Conservation (phyloP, 2,888 invertebrate species). For the Chrysolina americana region DNA sequence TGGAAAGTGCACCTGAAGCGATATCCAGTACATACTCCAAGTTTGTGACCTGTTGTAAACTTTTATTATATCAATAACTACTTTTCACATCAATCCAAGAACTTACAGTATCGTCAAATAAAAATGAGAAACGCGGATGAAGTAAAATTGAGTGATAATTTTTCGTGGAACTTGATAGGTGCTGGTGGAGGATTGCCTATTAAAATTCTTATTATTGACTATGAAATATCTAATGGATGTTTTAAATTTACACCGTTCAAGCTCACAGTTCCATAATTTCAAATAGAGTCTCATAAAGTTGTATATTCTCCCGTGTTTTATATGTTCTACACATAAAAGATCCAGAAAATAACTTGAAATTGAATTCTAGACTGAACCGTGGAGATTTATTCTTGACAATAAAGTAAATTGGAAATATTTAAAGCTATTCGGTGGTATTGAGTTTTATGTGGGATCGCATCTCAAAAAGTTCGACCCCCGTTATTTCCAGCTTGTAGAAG, state of each 20-base stretch:
- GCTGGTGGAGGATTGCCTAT: neutral
- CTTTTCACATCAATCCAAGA: neutral
- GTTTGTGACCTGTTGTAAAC: neutral
- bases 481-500: too few species aligned
- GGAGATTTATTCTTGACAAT: neutral
- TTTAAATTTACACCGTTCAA: neutral
- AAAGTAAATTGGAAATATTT: neutral
- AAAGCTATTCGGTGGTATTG: neutral
- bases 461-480: too few species aligned
- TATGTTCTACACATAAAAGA: neutral
- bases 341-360: neutral
- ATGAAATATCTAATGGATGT: neutral
- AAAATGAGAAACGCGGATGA: conserved; percentile 2
- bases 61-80: neutral
- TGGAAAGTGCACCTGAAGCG: neutral
- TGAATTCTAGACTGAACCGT: neutral
- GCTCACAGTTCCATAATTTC: conserved; percentile 2
- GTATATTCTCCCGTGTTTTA: neutral
- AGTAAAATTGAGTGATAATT: neutral
- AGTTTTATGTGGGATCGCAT: neutral
- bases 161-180: conserved; percentile 3
- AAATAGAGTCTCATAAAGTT: neutral
- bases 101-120: neutral
- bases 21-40: neutral
- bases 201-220: neutral